Evolutionary conservation across 2,888 invertebrate species (phyloP).

Genomic region (Panzeria rudis): DNA sequence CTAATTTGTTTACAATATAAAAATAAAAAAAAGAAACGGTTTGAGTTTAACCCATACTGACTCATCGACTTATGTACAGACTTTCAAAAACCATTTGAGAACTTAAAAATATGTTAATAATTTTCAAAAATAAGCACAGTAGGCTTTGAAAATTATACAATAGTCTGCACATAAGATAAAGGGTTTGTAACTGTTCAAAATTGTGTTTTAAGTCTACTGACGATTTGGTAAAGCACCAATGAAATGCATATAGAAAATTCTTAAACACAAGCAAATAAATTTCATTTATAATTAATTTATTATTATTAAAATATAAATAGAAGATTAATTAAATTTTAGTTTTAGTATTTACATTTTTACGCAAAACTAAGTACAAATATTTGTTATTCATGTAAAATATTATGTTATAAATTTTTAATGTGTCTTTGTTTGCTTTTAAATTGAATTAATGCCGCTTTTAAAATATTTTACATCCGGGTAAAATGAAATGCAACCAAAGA

Average conservation of each 20-base stretch:
- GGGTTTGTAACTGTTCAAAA: no score
- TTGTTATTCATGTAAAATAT: not conserved
- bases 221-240: no score
- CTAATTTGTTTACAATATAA: not conserved
- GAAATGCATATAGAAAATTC: no score
- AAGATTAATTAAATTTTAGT: not conserved
- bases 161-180: no score
- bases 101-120: no score
- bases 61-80: no score
- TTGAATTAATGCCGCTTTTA: not conserved
- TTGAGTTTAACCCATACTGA: not conserved
- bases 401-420: not conserved
- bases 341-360: not conserved
- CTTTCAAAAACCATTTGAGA: not conserved
- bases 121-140: no score
- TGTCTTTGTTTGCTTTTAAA: not conserved
- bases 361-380: not conserved
- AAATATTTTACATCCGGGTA: not conserved
- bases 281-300: no score
- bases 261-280: no score
- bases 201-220: no score
- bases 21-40: not conserved
- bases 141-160: no score
- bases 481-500: not conserved
- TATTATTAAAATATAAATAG: no score